These are phyloP conservation scores for Bradypodion ventrale DNA, from an alignment of 2,797 vertebrate genomes.

Conservation along the genomic window DNA sequence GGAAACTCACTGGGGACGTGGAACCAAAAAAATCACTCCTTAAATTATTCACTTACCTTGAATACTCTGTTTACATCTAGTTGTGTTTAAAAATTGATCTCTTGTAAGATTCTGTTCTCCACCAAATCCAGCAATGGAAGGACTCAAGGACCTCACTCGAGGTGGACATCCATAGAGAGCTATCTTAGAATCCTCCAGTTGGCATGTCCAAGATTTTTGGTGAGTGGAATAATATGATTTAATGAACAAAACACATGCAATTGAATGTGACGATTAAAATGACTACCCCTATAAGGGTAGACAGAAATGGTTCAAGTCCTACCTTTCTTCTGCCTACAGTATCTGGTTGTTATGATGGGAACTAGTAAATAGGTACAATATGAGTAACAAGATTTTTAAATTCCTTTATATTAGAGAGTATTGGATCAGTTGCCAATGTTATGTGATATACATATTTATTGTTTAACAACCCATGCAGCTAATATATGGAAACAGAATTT, in stretches of 20 bases:
- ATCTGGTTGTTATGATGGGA: background rate
- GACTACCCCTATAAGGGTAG: conserved; percentile 14
- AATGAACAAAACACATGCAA: conserved; percentile 46
- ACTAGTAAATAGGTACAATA: conserved; percentile 9
- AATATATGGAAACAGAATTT: conserved; percentile 64
- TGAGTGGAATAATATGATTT: too few relatives aligned
- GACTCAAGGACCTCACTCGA: too few relatives aligned
- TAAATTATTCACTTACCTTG: too few relatives aligned
- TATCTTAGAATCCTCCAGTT: too few relatives aligned
- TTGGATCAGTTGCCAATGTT: conserved; percentile 49
- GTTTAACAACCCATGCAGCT: conserved; percentile 55
- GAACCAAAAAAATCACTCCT: too few relatives aligned
- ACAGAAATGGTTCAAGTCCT: conserved; percentile 39
- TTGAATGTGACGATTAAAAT: conserved; percentile 39
- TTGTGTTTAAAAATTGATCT: too few relatives aligned
- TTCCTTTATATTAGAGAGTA: conserved; percentile 55
- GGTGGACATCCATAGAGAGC: too few relatives aligned
- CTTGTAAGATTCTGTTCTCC: too few relatives aligned
- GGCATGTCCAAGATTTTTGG: too few relatives aligned
- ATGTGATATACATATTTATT: conserved; percentile 69
- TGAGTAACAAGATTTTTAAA: conserved; percentile 10
- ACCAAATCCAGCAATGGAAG: too few relatives aligned
- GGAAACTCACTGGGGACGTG: too few relatives aligned
- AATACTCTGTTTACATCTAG: too few relatives aligned
- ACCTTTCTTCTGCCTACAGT: conserved; percentile 7